Evolutionary conservation across 2,888 invertebrate species (phyloP).

Genomic region (Aproaerema taeniolella): DNA sequence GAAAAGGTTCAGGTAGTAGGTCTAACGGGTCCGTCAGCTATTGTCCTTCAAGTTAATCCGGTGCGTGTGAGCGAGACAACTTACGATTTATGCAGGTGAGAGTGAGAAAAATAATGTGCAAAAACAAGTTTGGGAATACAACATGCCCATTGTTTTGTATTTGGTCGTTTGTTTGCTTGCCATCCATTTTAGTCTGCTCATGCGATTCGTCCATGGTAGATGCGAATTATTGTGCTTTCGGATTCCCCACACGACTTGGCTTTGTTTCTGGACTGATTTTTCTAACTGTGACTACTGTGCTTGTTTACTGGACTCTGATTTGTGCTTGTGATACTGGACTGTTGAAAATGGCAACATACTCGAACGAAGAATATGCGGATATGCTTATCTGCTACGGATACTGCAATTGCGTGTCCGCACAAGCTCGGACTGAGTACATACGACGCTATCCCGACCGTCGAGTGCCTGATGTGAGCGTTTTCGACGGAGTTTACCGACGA

Average conservation of each 20-base stretch:
- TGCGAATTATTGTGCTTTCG: too few relatives aligned
- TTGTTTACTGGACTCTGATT: slow-evolving; percentile 16
- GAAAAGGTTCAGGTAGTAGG: neutral
- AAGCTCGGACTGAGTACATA: slow-evolving; percentile 19
- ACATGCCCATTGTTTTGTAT: too few relatives aligned
- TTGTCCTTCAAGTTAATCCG: too few relatives aligned
- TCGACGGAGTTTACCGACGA: slow-evolving; percentile 20
- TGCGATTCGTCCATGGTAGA: too few relatives aligned
- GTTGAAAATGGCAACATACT: slow-evolving; percentile 20
- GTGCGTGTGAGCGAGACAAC: too few relatives aligned
- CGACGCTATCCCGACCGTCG: slow-evolving; percentile 21
- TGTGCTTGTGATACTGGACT: too few relatives aligned
- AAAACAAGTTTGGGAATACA: neutral
- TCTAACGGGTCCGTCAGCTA: too few relatives aligned
- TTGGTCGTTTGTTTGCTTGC: too few relatives aligned
- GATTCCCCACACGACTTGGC: too few relatives aligned
- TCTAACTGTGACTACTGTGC: slow-evolving; percentile 5
- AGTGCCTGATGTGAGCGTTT: slow-evolving; percentile 20
- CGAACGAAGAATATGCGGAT: slow-evolving; percentile 22
- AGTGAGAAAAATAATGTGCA: neutral
- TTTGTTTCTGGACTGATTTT: slow-evolving; percentile 21
- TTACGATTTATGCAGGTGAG: too few relatives aligned
- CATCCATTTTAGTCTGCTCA: too few relatives aligned
- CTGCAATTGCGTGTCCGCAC: slow-evolving; percentile 18
- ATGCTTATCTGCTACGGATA: slow-evolving; percentile 23